Evolutionary conservation across 2,113 vertebrate genomes (phyloP), one percentile per base, ranked within the genome.

Genomic region (Callionymus lyra): DNA sequence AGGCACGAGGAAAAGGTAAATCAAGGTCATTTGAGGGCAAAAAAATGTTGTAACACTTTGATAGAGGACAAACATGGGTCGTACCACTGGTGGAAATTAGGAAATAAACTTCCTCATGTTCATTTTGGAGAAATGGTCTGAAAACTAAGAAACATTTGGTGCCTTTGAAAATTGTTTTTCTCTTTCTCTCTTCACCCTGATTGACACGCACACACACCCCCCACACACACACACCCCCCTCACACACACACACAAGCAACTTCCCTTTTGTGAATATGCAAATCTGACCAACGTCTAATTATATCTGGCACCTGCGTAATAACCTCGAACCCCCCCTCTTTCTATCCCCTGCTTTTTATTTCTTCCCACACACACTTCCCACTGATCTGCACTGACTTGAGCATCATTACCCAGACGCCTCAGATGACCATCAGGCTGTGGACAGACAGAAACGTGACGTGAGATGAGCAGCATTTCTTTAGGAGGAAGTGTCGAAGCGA

Each of bases 261-360:
- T 85, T 86, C 83, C 84, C 82, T 82, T 85, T 87, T 83, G 74
- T 82, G 79, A 70, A 80, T 51, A 87, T 86, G 85, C 85, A 87
- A 87, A 87, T 85, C 48, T 49, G 59, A 64, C 74, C 83, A 85
- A 86, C 85, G 80, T 83, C 80, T 65, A 87, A 87, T 85, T 83
- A 82, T 85, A 84, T 83, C 81, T 65, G 70, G 72, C 85, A 87
- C 82, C 84, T 85, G 85, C 84, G 80, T 77, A 76, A 73, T 72
- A 74, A 75, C 74, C 64, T 61, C 56, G 42, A 65, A 63, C 67
- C 65, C 64, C 64, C 68, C 50, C 52, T 53, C 47, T 12, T 34
- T 19, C 42, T 34, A 48, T 42, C 50, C 35, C 49, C 47, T 61
- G 52, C 38, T 39, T 53, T 47, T 54, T 61, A 53, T 38, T 39